Evolutionary conservation across 2,888 invertebrate genomes (phyloP), one percentile per base, ranked within the genome.

Genomic region (Trachelus troglodyta): DNA sequence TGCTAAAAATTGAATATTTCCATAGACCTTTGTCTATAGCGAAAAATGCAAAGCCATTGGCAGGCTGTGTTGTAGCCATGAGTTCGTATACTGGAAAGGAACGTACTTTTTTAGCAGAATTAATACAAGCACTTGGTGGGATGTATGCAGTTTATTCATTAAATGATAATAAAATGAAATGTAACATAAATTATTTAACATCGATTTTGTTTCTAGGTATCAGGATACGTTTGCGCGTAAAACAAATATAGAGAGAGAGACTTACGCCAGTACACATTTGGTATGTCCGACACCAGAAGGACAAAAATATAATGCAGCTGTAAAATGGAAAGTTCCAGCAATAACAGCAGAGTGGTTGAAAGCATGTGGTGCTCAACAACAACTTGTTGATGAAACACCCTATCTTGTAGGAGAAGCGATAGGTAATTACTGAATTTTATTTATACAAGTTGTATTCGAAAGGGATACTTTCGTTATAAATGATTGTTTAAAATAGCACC

Each of bases 301-400:
- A 0, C 96, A 96, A 85, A 98, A 98, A 89, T 96, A 96, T 89
- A 92, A 93, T 69, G 98, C 97, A 0, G 96, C 97, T 0, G 86
- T 96, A 0, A 97, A 96, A 90, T 98, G 98, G 98, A 94, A 94
- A 15, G 92, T 97, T 79, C 98, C 97, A 0, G 96, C 96, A 1
- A 95, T 98, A 0, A 94, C 91, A 0, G 95, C 95, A 12, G 92
- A 94, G 12, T 98, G 98, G 98, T 89, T 98, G 75, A 88, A 96
- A 73, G 93, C 94, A 35, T 97, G 97, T 90, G 95, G 94, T 23
- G 88, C 89, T 73, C 89, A 91, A 0, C 95, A 95, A 0, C 87
- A 88, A 23, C 91, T 93, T 71, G 92, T 95, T 1, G 90, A 93
- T 40, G 95, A 95, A 87, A 89, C 85, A 0, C 89, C 90, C 0